A percentile compares a stretch with the other conserved stretches of the same genome.
Conservation (phyloP, 1,140 invertebrate genomes). For the Brachionus rotundiformis region DNA sequence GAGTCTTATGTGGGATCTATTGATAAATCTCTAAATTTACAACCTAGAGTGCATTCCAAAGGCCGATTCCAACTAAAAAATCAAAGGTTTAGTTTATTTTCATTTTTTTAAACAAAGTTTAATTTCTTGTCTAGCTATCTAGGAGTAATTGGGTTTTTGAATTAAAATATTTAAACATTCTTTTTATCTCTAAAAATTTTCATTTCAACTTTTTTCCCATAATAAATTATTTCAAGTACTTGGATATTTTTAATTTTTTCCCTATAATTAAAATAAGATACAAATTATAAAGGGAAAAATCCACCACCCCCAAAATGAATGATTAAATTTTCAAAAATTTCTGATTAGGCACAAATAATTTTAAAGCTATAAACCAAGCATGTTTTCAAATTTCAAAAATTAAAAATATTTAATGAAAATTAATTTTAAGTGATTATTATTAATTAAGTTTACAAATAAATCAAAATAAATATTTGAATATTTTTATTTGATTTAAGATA, state of each 20-base stretch:
- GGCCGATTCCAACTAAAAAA: constrained; percentile 14
- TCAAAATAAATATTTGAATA: neutral
- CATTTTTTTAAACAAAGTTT: neutral
- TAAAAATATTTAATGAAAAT: no score
- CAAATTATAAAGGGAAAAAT: neutral
- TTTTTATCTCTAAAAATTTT: neutral
- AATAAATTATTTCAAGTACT: neutral
- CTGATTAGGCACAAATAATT: no score
- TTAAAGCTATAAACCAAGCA: no score
- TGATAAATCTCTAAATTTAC: neutral
- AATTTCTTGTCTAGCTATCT: neutral
- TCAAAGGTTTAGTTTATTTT: neutral
- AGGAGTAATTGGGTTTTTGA: neutral
- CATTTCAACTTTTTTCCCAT: neutral
- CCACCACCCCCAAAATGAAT: no score
- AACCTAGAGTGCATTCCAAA: neutral
- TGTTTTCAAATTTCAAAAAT: no score
- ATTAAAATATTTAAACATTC: neutral
- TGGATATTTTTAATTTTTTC: neutral
- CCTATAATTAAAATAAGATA: neutral
- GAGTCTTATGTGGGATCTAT: neutral
- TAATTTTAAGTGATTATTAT: neutral
- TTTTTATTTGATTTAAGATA: neutral
- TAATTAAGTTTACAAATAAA: neutral
- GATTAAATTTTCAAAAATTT: no score